Conservation (phyloP, 2,797 vertebrate species). For the Alosa sapidissima region DNA sequence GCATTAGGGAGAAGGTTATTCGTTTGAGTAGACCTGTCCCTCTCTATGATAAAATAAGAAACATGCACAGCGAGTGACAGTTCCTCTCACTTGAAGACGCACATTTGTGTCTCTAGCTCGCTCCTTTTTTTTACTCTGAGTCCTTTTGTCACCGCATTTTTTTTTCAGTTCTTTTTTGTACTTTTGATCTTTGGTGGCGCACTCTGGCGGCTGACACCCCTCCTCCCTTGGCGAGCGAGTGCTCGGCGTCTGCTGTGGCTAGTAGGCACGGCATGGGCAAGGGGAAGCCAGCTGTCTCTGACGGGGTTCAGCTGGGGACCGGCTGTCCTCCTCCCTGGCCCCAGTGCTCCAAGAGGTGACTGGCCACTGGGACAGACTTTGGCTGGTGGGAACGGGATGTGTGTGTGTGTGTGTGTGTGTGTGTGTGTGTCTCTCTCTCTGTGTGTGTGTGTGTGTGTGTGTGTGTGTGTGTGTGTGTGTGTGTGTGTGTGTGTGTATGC, state of each 20-base stretch:
- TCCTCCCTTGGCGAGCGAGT: neutral
- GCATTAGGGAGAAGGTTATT: conserved; percentile 7
- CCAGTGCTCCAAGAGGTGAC: neutral
- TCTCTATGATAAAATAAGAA: conserved; percentile 3
- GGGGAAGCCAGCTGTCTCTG: neutral
- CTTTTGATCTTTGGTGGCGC: neutral
- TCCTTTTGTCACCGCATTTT: neutral
- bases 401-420: neutral
- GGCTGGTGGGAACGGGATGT: neutral
- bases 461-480: neutral
- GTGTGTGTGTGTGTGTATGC: neutral
- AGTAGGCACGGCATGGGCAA: neutral
- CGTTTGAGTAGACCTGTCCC: conserved; percentile 17
- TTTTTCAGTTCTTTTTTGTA: neutral
- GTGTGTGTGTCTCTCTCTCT: neutral
- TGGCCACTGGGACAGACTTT: neutral
- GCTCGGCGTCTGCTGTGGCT: neutral
- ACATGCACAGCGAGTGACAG: neutral
- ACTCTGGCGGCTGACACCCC: neutral
- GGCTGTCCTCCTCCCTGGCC: neutral
- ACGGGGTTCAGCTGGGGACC: neutral
- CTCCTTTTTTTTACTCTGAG: neutral
- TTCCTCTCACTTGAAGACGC: neutral
- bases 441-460: neutral
- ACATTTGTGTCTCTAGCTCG: neutral